Evolutionary conservation across 2,888 invertebrate species (phyloP).

Genomic region (Osmoderma eremita): DNA sequence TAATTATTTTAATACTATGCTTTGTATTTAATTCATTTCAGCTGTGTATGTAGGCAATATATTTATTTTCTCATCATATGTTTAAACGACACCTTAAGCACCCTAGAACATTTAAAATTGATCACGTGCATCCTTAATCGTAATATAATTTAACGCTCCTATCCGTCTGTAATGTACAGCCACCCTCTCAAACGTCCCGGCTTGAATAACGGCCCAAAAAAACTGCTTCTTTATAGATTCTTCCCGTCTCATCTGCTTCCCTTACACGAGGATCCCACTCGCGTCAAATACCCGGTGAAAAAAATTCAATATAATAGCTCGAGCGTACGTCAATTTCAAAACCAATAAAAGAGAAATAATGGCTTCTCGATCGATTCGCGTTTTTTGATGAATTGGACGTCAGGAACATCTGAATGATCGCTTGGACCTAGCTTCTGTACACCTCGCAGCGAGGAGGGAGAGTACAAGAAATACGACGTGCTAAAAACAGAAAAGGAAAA

Average conservation of each 20-base stretch:
- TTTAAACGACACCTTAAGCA: too few species aligned
- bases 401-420: constrained; percentile 30
- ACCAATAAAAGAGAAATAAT: constrained; percentile 35
- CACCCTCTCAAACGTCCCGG: neutral
- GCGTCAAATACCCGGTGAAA: neutral
- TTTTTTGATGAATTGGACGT: constrained; percentile 30
- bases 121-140: neutral
- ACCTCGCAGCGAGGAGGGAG: neutral
- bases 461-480: constrained; percentile 3
- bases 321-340: constrained; percentile 19
- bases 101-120: too few species aligned
- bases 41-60: too few species aligned
- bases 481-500: neutral
- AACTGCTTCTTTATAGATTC: constrained; percentile 7
- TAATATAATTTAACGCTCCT: neutral
- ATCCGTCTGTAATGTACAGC: neutral
- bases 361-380: constrained; percentile 19
- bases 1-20: too few species aligned
- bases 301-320: constrained; percentile 31
- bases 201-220: constrained; percentile 1
- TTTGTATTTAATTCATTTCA: too few species aligned
- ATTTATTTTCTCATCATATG: too few species aligned
- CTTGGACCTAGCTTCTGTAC: neutral
- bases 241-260: neutral
- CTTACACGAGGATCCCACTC: neutral